Base-by-base conservation (phyloP, 2,113 vertebrate species). In the Todiramphus chloris region DNA sequence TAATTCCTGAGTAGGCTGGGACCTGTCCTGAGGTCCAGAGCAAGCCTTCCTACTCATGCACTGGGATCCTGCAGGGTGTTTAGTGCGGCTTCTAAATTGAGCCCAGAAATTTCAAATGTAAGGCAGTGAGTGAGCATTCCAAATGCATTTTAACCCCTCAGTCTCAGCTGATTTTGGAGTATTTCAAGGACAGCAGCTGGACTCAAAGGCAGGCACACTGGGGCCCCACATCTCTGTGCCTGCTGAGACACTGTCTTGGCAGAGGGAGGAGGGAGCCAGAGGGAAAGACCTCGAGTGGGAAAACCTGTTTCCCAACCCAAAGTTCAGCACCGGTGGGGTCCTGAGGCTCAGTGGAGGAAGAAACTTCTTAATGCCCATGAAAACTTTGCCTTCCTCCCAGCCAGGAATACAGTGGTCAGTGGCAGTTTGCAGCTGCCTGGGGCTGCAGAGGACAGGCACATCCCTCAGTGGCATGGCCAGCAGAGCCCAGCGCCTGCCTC, bases 401-500 rank as follows among this genome's bases (percentile, higher is more conserved):
- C 16, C 18, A 3, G 41, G 43, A 84, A 13, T 3, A 10, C 2
- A 1, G 13, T 12, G 8, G 39, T 2, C 18, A 51, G 31, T 4
- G 33, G 44, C 66, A 58, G 31, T 17, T 12, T 37, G 60, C 70
- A 13, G 48, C 5, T 8, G 28, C 27, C 24, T 6, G 2, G 24
- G 35, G 56, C 76, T 16, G 81, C 20, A 1, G 19, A 10, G 0
- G 10, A 63, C 1, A 0, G 50, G 24, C 28, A 6, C 8, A 7
- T 17, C 1, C 37, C 11, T 2, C 39, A 11, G n/a, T 3, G 16
- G 23, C 2, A 3, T 0, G 28, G 72, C 59, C 35, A 35, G 53
- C 6, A 0, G 18, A 43, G 39, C 62, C 46, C 41, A 2, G 31
- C 0, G 5, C 27, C 33, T 18, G 23, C 55, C 69, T 27, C 39